Conservation (phyloP, 2,113 vertebrate genomes). For the Urocitellus parryii region DNA sequence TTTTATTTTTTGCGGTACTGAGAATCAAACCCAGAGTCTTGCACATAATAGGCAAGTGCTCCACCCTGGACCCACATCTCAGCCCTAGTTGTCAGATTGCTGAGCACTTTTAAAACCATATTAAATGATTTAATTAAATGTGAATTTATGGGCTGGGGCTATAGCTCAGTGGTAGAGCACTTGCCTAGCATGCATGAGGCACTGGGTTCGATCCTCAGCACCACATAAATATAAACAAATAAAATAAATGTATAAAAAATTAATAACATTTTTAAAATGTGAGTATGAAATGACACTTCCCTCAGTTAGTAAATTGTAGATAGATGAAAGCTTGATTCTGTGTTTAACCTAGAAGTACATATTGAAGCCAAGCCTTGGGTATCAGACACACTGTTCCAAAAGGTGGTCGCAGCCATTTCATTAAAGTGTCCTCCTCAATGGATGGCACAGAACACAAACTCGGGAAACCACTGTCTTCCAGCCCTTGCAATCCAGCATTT, state of each 20-base stretch:
- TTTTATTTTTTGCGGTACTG: background rate
- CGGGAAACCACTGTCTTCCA: too few relatives aligned
- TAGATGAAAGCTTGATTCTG: conserved; percentile 38
- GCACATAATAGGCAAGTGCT: too few relatives aligned
- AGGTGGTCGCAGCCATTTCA: background rate
- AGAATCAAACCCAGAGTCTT: too few relatives aligned
- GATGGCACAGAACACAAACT: background rate
- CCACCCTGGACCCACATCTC: too few relatives aligned
- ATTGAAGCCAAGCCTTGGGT: background rate
- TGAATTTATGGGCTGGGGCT: too few relatives aligned
- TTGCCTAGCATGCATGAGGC: too few relatives aligned
- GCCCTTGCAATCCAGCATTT: background rate
- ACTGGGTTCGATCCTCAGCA: too few relatives aligned
- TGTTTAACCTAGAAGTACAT: conserved; percentile 28
- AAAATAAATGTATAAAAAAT: too few relatives aligned
- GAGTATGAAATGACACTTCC: background rate
- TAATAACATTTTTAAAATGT: background rate
- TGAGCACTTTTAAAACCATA: too few relatives aligned
- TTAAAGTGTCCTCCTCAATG: conserved; percentile 37
- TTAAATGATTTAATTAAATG: background rate
- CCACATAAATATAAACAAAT: too few relatives aligned
- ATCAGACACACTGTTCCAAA: conserved; percentile 47
- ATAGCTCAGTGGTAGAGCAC: too few relatives aligned
- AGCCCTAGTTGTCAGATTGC: too few relatives aligned
- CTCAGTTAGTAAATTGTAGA: background rate